Percentiles rank a stretch among this genome's conserved stretches.
Conservation (phyloP, 1,140 invertebrate species). For the Plutomurus gul region DNA sequence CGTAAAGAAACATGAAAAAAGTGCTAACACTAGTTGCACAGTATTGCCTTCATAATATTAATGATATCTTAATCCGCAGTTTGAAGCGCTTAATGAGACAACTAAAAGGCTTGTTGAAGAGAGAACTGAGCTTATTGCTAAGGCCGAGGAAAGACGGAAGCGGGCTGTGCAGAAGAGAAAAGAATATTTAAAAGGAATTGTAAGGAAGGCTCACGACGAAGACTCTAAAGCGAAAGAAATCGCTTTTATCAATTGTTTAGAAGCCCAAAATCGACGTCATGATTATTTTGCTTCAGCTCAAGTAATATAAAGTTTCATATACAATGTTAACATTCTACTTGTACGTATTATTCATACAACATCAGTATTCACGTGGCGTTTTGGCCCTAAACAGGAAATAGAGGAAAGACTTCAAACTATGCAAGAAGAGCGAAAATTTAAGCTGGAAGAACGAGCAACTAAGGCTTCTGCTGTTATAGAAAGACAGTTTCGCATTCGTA, state of each 20-base stretch:
- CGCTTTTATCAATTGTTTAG: constrained; percentile 94
- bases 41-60: too few relatives aligned
- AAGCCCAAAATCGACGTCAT: constrained; percentile 91
- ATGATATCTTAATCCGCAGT: constrained; percentile 57
- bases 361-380: neutral
- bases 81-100: constrained; percentile 87
- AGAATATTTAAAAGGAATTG: constrained; percentile 76
- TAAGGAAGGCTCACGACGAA: constrained; percentile 94
- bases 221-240: constrained; percentile 96
- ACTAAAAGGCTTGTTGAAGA: constrained; percentile 85
- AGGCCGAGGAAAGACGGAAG: constrained; percentile 77
- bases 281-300: constrained; percentile 83
- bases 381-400: constrained; percentile 67
- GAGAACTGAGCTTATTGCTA: constrained; percentile 67
- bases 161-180: constrained; percentile 90
- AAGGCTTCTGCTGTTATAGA: constrained; percentile 93
- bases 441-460: constrained; percentile 87
- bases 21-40: too few relatives aligned
- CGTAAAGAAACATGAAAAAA: too few relatives aligned
- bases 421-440: constrained; percentile 72
- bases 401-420: constrained; percentile 78
- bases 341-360: neutral
- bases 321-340: neutral
- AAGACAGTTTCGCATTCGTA: constrained; percentile 80
- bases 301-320: constrained; percentile 51